Base-by-base conservation (phyloP, 2,888 invertebrate species). In the Thereva unica region DNA sequence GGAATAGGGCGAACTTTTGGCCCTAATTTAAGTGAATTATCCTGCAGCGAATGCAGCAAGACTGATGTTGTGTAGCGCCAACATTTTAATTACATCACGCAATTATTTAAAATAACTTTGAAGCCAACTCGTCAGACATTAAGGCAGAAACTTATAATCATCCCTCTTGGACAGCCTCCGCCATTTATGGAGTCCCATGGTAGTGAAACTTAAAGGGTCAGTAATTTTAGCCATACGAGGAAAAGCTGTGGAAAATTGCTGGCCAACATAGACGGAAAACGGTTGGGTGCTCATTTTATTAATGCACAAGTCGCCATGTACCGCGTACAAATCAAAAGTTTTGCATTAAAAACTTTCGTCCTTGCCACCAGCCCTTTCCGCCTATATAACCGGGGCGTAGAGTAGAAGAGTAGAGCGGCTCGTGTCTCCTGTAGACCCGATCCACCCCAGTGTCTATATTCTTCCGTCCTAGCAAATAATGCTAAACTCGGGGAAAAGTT, bases 291-390 rank as follows among this genome's bases (percentile, higher is more conserved):
- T 68, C 68, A 68, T 68, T 68, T 68, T 63, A 68, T 68, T 68
- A 68, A 68, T 68, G 68, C 66, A 68, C 63, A 53, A 66, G 68
- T 68, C 68, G 68, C 66, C 68, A 68, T 68, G 66, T 66, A 68
- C 68, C 59, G 54, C 49, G 50, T 50, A 66, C 68, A 68, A 68
- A 68, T 68, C 68, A 68, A 66, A 68, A 68, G 68, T 68, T 68
- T 66, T 59, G 61, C 68, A 66, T 68, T 68, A 68, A 68, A 68
- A 68, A 68, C 42, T 68, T 68, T 59, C 64, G 57, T 64, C 64
- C 64, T 55, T 64, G 44, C 53, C 45, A 42, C 35, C 49, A 54
- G 52, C 47, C 50, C 40, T 45, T 41, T 47, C 50, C 42, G n/a
- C 35, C 37, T 44, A 38, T 44, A 38, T 23, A 23, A 2, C 23